phyloP scores from a whole-genome alignment of 2,797 vertebrate species.

The Xyrichtys novacula region DNA sequence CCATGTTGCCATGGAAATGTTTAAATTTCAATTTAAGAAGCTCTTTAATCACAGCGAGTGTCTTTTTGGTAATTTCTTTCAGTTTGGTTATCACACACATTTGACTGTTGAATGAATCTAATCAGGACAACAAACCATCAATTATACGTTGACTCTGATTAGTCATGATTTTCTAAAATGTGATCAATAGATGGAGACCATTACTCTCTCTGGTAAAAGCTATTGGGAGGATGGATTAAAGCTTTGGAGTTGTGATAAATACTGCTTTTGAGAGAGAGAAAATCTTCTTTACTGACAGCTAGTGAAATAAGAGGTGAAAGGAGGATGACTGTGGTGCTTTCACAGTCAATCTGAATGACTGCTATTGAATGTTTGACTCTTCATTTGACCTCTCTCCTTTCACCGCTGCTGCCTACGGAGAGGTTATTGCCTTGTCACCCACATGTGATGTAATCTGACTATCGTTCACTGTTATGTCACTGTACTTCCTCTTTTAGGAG shows the following conservation, averaged over 20 bases:
- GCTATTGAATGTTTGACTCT: constrained; percentile 27
- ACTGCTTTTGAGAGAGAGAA: too few species aligned
- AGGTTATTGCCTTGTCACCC: constrained; percentile 15
- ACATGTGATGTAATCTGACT: constrained; percentile 4
- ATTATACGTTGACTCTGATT: neutral
- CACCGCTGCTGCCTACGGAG: constrained; percentile 7
- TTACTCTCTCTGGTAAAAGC: constrained; percentile 14
- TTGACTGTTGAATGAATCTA: neutral
- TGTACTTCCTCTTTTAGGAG: constrained; percentile 21
- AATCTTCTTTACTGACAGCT: neutral
- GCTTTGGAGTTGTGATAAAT: constrained; percentile 3
- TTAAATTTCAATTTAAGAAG: neutral
- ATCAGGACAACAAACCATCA: neutral
- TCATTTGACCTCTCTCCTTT: constrained; percentile 17
- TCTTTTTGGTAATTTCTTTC: neutral
- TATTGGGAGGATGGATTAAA: constrained; percentile 13
- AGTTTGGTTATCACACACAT: neutral
- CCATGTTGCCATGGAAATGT: neutral
- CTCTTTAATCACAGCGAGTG: neutral
- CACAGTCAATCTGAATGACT: constrained; percentile 20
- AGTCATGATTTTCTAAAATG: constrained; percentile 14
- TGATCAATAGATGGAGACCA: constrained; percentile 21
- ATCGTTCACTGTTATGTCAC: constrained; percentile 27
- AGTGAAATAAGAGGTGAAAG: constrained; percentile 29
- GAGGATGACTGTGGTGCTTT: constrained; percentile 10